Conservation (phyloP, 1,140 invertebrate genomes). For the Ceratina calcarata region DNA sequence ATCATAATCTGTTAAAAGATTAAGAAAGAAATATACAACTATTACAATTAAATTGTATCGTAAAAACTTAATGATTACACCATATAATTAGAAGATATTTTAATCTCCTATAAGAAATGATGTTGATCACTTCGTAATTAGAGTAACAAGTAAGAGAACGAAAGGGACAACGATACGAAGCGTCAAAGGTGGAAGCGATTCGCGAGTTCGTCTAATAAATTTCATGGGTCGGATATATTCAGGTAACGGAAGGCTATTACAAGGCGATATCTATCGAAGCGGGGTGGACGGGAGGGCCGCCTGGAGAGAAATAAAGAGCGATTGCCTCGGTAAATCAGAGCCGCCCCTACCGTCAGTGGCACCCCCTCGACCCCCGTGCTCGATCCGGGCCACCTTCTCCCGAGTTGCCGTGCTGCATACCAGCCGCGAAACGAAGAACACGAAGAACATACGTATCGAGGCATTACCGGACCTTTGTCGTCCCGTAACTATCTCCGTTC, state of each 20-base stretch:
- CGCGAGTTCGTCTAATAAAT: conserved; percentile 62
- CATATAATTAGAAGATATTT: no score
- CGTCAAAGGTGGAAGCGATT: conserved; percentile 24
- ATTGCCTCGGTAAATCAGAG: conserved; percentile 81
- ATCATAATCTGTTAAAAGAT: no score
- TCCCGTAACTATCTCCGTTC: conserved; percentile 55
- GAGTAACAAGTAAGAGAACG: neutral
- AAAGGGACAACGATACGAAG: conserved; percentile 4
- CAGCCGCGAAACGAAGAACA: conserved; percentile 64
- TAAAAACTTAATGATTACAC: no score
- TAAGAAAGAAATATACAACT: no score
- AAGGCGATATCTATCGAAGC: conserved; percentile 80
- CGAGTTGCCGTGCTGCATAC: conserved; percentile 62
- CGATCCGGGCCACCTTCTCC: conserved; percentile 54
- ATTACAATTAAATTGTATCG: no score
- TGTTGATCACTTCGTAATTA: no score
- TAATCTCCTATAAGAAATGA: no score
- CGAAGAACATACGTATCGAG: conserved; percentile 77
- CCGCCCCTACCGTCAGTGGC: conserved; percentile 51
- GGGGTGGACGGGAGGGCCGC: conserved; percentile 75
- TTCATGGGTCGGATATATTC: conserved; percentile 74
- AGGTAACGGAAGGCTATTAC: conserved; percentile 81
- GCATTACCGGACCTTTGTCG: conserved; percentile 76
- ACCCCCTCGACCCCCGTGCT: conserved; percentile 19
- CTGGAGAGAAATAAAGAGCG: conserved; percentile 81